Conservation (phyloP, 1,140 invertebrate species). For the Rhopalosiphum padi region DNA sequence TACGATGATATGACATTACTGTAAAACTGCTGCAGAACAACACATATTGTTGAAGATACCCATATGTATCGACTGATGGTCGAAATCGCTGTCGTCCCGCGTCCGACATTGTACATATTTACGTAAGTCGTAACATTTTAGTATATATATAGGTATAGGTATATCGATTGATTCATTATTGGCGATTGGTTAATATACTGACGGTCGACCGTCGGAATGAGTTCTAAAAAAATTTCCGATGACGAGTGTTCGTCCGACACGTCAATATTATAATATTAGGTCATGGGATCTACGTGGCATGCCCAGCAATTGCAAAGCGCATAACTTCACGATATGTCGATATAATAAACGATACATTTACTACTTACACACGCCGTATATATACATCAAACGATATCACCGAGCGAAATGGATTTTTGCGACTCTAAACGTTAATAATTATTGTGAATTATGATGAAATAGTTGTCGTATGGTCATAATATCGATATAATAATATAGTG, state of each 20-base stretch:
- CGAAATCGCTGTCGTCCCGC: not conserved
- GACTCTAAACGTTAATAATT: not conserved
- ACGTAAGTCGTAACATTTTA: not conserved
- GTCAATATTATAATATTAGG: conserved; percentile 17
- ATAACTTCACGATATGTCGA: not conserved
- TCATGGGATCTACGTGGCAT: conserved; percentile 19
- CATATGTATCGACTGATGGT: not conserved
- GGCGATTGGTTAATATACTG: not conserved
- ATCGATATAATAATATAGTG: not conserved
- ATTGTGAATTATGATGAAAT: not conserved
- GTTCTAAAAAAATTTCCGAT: not conserved
- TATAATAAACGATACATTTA: not conserved
- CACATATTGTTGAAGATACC: not conserved
- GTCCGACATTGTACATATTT: not conserved
- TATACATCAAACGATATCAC: not conserved
- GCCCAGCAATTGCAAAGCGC: not conserved
- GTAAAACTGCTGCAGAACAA: not conserved
- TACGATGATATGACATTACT: not conserved
- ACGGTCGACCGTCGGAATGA: not conserved
- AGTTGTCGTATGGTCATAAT: conserved; percentile 1
- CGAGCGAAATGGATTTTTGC: not conserved
- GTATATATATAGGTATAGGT: not conserved
- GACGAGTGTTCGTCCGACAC: not conserved
- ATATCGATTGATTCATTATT: not conserved
- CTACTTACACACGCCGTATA: not conserved